Evolutionary conservation across 1,140 invertebrate genomes (phyloP).

Genomic region (Drosophila repleta): DNA sequence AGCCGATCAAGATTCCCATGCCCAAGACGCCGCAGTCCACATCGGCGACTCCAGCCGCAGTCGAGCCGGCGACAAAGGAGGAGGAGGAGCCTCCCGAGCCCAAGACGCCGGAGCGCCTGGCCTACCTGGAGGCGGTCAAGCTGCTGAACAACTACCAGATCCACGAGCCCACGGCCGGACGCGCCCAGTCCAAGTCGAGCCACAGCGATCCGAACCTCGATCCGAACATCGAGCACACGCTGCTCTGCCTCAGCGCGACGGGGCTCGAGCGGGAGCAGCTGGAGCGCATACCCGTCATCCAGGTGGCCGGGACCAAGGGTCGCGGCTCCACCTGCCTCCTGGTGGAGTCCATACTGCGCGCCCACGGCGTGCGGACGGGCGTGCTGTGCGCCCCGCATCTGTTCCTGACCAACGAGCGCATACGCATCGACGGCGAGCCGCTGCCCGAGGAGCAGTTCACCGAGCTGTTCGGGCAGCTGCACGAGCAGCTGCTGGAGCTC

Average conservation of each 20-base stretch:
- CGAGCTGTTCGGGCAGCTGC: constrained; percentile 93
- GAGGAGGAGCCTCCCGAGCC: constrained; percentile 3
- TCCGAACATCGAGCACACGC: constrained; percentile 51
- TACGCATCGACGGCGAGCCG: constrained; percentile 94
- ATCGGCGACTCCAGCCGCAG: background rate
- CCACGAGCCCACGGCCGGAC: constrained; percentile 32
- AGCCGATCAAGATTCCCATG: constrained; percentile 18
- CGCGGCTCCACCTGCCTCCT: constrained; percentile 95
- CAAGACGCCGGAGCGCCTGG: constrained; percentile 51
- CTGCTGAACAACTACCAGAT: constrained; percentile 51
- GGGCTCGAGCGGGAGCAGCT: constrained; percentile 37
- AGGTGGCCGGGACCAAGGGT: constrained; percentile 66
- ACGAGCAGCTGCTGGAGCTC: constrained; percentile 85
- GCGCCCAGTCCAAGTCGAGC: constrained; percentile 24
- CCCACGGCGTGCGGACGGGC: constrained; percentile 94
- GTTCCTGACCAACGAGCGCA: constrained; percentile 95
- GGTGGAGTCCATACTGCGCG: constrained; percentile 93
- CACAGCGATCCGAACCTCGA: constrained; percentile 16
- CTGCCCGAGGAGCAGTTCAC: constrained; percentile 90
- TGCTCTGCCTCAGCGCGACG: constrained; percentile 48
- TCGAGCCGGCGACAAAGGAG: background rate
- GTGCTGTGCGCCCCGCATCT: constrained; percentile 98
- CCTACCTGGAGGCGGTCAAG: constrained; percentile 52
- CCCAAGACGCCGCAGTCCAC: background rate
- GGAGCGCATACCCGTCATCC: constrained; percentile 56